Conservation (phyloP, 2,113 vertebrate genomes). For the Lampris incognitus region DNA sequence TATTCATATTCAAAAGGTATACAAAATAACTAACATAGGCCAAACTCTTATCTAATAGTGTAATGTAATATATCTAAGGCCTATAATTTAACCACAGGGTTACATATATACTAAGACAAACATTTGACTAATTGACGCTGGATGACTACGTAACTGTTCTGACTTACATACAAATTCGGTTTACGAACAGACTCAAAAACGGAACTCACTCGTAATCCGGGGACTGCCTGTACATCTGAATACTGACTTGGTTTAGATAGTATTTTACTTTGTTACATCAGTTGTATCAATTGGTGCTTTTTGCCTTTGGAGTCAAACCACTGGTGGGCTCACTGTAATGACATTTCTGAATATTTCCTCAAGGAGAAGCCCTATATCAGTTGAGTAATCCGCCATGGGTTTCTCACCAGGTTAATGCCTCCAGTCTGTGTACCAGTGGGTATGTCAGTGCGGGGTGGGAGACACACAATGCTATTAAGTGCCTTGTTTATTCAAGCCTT, state of each 20-base stretch:
- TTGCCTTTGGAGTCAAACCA: slow-evolving; percentile 11
- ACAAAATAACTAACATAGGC: too few relatives aligned
- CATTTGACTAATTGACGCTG: too few relatives aligned
- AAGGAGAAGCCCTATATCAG: neutral
- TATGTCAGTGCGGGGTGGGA: slow-evolving; percentile 26
- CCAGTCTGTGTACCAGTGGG: slow-evolving; percentile 46
- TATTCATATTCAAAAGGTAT: too few relatives aligned
- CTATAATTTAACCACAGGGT: too few relatives aligned
- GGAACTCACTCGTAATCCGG: too few relatives aligned
- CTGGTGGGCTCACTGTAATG: neutral
- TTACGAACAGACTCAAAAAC: too few relatives aligned
- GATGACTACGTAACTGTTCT: too few relatives aligned
- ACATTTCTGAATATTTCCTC: slow-evolving; percentile 6
- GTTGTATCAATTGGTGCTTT: slow-evolving; percentile 27
- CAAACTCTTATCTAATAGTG: too few relatives aligned
- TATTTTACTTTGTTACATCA: slow-evolving; percentile 39
- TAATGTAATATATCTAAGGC: too few relatives aligned
- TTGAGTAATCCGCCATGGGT: slow-evolving; percentile 19
- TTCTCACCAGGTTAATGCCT: neutral
- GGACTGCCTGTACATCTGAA: slow-evolving; percentile 54
- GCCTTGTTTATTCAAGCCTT: slow-evolving; percentile 48
- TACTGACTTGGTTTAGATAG: slow-evolving; percentile 44
- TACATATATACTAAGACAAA: too few relatives aligned
- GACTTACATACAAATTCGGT: too few relatives aligned
- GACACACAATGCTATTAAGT: slow-evolving; percentile 45